These are phyloP conservation scores for Anser brachyrhynchus DNA, from an alignment of 2,113 vertebrate species.

Conservation along the genomic window DNA sequence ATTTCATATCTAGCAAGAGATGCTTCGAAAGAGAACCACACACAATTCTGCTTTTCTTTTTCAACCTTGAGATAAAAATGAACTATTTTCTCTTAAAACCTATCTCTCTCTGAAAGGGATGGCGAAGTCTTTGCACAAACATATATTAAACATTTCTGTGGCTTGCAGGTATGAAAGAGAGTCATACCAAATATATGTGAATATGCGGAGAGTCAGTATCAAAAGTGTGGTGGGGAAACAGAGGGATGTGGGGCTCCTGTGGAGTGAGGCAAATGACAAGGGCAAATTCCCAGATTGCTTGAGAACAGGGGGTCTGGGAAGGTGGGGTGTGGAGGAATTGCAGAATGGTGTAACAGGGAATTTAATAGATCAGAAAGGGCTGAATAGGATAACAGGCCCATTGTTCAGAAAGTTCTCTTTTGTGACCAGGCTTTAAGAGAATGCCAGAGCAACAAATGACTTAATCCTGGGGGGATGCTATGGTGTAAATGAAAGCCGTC, in stretches of 20 bases:
- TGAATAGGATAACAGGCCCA: slow-evolving; percentile 50
- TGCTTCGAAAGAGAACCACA: not conserved
- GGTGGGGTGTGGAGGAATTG: slow-evolving; percentile 13
- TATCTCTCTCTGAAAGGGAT: not conserved
- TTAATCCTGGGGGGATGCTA: slow-evolving; percentile 54
- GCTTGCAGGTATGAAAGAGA: not conserved
- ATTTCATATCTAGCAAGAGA: not conserved
- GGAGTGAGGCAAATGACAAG: slow-evolving; percentile 19
- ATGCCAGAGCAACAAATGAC: slow-evolving; percentile 65
- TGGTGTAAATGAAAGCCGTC: slow-evolving; percentile 44
- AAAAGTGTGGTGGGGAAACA: not conserved
- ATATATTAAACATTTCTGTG: not conserved
- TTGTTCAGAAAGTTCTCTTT: slow-evolving; percentile 65
- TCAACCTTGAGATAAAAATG: not conserved
- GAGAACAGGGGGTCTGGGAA: slow-evolving; percentile 50
- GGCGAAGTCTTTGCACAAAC: not conserved
- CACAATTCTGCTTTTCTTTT: not conserved
- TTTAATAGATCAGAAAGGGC: slow-evolving; percentile 59
- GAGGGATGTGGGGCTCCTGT: slow-evolving; percentile 12
- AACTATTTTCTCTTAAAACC: not conserved
- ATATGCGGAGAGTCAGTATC: not conserved
- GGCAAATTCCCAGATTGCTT: slow-evolving; percentile 28
- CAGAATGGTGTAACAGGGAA: slow-evolving; percentile 51
- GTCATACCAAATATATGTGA: not conserved
- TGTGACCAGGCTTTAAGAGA: slow-evolving; percentile 48